Base-by-base conservation (phyloP, 2,888 invertebrate species). In the Ennomos fuscantarius region DNA sequence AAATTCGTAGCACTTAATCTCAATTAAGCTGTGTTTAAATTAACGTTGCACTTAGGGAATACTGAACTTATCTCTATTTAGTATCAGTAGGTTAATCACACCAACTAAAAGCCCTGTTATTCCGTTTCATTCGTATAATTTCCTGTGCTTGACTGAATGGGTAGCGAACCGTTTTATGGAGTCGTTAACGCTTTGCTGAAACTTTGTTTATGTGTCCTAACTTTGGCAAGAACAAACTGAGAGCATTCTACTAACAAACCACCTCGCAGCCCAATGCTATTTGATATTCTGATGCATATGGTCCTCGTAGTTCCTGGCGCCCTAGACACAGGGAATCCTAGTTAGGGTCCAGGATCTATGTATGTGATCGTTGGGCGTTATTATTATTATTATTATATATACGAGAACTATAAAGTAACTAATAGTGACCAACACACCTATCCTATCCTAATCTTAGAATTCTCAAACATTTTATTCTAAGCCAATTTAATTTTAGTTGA, bases 401-500 rank as follows among this genome's bases (percentile, higher is more conserved):
- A 35, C 35, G 35, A 42, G 24, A 41, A 42, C 8, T 39, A 41
- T 41, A 41, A 42, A 41, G 12, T 34, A 24, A 3, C 6, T 24
- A 49, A 15, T n/a, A 9, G 49, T 49, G 41, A 9, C 35, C 12
- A 8, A 41, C 34, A 41, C 53, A 33, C 41, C 35, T 37, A 40
- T 35, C 41, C 53, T 47, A 42, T 45, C 6, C 24, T 48, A 36
- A 46, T 54, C 35, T 36, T 13, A 42, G 31, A 11, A 31, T 10
- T 68, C 68, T 72, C 52, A 54, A 57, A 68, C 66, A 70, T 67
- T 68, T 73, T 66, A 67, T 67, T 73, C 69, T 68, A 65, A 63
- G 66, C 68, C 72, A 67, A 62, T 59, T 68, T 69, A 65, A 33
- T 73, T 65, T 73, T 74, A 77, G 78, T 73, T 73, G 72, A 73